Evolutionary conservation across 37 sponge, comb jelly and placozoan species (phyloP), one percentile per base, ranked within the genome.

Genomic region (Agelas oroides): DNA sequence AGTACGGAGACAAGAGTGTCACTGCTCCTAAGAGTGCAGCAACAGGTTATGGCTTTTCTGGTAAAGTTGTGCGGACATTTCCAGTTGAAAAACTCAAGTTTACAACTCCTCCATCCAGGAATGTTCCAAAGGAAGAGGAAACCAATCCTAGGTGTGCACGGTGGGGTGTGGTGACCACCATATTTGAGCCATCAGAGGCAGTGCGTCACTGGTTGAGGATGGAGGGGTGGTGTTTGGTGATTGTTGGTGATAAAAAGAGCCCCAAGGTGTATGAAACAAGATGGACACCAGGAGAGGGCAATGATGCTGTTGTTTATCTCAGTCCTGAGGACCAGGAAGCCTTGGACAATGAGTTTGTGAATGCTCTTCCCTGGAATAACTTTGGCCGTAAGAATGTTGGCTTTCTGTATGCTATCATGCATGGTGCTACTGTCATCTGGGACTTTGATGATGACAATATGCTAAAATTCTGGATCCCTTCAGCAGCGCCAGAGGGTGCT

Each of bases 321-420:
- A 76, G 28, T 19, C 37, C 71, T 17, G 72, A 80, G n/a, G 56
- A 59, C 28, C 91, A 91, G 54, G 28, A 76, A 24, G 58, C 64
- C 6, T 20, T 81, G 61, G 59, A 25, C 0, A 14, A n/a, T 24
- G 37, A 57, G 0, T 82, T 91, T 68, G 70, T 82, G 5, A 55
- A 75, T 23, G 38, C 62, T 1, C 34, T 81, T 37, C 91, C 91
- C 20, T 86, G 71, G 71, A 86, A 86, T 57, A 70, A 75, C 32
- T 91, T 86, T 76, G 78, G 87, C 14, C 76, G 91, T 32, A 91
- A 91, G 68, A 91, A 91, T 41, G 74, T 91, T 67, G 91, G 91
- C 15, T 91, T 61, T 54, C 38, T 91, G 59, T 91, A 86, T 40
- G 91, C 91, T 12, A 59, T 91, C 23, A 23, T 31, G 6, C 87